These are phyloP conservation scores for Caenorhabditis panamensis DNA, from an alignment of 2,888 invertebrate species.

Conservation along the genomic window DNA sequence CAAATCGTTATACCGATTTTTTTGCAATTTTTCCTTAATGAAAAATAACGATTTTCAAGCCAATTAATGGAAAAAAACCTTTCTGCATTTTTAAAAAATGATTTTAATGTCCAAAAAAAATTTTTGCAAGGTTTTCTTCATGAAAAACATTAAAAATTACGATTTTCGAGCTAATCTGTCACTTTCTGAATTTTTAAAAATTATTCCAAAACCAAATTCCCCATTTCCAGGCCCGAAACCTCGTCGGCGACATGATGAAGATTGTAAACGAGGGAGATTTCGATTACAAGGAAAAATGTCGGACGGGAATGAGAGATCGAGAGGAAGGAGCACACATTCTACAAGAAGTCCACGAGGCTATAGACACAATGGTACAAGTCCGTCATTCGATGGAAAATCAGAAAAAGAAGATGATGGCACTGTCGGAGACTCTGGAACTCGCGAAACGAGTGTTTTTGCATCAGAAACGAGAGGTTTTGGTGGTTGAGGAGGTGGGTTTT, in stretches of 20 bases:
- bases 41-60: no score
- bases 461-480: slow-evolving; percentile 94
- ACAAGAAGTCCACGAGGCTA: slow-evolving; percentile 69
- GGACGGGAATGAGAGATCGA: slow-evolving; percentile 68
- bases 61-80: no score
- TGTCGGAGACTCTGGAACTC: slow-evolving; percentile 88
- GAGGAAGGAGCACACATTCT: slow-evolving; percentile 69
- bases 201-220: slow-evolving; percentile 3
- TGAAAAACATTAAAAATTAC: no score
- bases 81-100: no score
- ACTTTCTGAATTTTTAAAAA: not conserved
- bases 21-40: no score
- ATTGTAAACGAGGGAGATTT: slow-evolving; percentile 57
- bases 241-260: slow-evolving; percentile 56
- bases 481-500: slow-evolving; percentile 91
- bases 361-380: slow-evolving; percentile 59
- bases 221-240: slow-evolving; percentile 48
- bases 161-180: no score
- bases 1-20: no score
- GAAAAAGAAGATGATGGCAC: slow-evolving; percentile 81
- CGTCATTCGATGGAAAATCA: slow-evolving; percentile 65
- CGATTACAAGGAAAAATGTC: slow-evolving; percentile 54
- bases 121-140: not conserved
- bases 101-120: not conserved
- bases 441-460: slow-evolving; percentile 92